A percentile compares a stretch with the other conserved stretches of the same genome.
phyloP scores from a whole-genome alignment of 2,113 vertebrate species.

The Catagonus wagneri region DNA sequence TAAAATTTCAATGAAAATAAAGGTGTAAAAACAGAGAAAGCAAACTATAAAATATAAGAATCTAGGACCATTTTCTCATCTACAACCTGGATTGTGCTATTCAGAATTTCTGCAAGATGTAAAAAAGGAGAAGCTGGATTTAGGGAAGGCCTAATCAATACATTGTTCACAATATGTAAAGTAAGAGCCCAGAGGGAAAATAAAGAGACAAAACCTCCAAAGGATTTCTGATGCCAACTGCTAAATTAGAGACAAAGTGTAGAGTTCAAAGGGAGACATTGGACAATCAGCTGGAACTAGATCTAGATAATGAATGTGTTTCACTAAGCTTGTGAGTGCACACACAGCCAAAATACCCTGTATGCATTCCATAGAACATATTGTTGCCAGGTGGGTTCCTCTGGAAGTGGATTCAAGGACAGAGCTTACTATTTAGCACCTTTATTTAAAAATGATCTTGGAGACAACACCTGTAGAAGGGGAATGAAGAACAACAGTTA shows the following conservation, averaged over 20 bases:
- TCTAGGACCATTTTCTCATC: background rate
- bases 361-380: background rate
- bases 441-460: background rate
- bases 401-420: background rate
- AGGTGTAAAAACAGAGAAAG: background rate
- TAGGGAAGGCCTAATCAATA: background rate
- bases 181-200: background rate
- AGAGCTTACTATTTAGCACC: background rate
- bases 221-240: background rate
- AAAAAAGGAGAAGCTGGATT: background rate
- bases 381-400: fast-evolving
- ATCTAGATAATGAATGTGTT: background rate
- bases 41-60: background rate
- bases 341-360: background rate
- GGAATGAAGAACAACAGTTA: background rate
- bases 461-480: background rate
- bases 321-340: background rate
- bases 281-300: background rate
- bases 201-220: background rate
- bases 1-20: conserved; percentile 1
- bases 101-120: background rate
- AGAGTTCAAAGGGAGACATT: background rate
- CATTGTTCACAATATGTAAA: background rate
- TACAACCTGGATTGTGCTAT: background rate
- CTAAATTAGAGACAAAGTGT: background rate